Percentiles rank a stretch among this genome's conserved stretches.
Evolutionary conservation across 2,888 invertebrate genomes (phyloP).

Genomic region (Suillia variegata): DNA sequence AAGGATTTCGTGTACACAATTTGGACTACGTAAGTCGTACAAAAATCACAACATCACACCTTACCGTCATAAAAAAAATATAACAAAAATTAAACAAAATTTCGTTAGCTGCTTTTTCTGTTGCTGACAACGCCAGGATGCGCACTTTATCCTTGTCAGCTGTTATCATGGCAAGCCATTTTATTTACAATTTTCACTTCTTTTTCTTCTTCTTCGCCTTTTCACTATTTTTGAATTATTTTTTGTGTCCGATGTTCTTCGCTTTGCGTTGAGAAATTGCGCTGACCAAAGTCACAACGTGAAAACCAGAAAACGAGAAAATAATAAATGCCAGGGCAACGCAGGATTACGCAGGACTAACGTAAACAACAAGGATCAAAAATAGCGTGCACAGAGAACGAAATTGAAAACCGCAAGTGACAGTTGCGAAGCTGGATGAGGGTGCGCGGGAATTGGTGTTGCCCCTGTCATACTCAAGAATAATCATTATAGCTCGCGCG

Average conservation of each 20-base stretch:
- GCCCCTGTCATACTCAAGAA: neutral
- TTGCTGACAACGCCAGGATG: slow-evolving; percentile 46
- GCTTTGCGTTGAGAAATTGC: slow-evolving; percentile 44
- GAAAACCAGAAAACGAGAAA: slow-evolving; percentile 57
- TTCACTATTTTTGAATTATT: too few species aligned
- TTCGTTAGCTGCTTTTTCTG: neutral
- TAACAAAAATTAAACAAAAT: neutral
- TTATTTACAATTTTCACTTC: neutral
- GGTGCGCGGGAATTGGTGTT: neutral
- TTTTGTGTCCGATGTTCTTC: too few species aligned
- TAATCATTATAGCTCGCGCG: neutral
- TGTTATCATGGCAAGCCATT: slow-evolving; percentile 41
- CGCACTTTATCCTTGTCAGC: slow-evolving; percentile 49
- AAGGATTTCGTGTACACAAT: too few species aligned
- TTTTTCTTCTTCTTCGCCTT: too few species aligned
- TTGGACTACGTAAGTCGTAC: too few species aligned
- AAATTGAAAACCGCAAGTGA: slow-evolving; percentile 48
- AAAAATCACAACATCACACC: neutral
- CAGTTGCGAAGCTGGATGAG: neutral
- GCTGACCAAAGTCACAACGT: slow-evolving; percentile 54
- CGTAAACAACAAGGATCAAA: neutral
- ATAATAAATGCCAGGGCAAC: slow-evolving; percentile 57
- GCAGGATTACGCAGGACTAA: too few species aligned
- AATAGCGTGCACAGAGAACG: neutral
- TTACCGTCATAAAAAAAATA: too few species aligned